Conservation (phyloP, 2,888 invertebrate genomes). For the Netelia inedita region DNA sequence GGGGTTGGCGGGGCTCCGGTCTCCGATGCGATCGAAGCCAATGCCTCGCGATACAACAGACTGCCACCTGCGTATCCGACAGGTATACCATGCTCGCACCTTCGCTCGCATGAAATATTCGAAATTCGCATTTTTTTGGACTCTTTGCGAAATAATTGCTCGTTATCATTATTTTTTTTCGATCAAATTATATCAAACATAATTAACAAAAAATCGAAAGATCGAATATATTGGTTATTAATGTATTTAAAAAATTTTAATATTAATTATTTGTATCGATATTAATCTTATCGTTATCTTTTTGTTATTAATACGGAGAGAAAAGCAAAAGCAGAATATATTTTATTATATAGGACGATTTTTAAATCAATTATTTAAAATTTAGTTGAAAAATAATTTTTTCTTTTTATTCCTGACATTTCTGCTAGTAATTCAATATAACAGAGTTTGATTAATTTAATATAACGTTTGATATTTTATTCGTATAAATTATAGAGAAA, state of each 20-base stretch:
- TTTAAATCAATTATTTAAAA: not conserved
- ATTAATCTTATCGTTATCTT: too few relatives aligned
- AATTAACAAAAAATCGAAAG: not conserved
- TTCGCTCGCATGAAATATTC: slow-evolving; percentile 11
- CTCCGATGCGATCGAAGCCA: slow-evolving; percentile 79
- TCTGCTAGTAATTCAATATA: not conserved
- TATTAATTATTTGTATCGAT: too few relatives aligned
- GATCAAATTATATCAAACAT: not conserved
- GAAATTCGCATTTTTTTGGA: not conserved
- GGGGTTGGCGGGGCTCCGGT: slow-evolving; percentile 73
- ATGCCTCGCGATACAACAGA: slow-evolving; percentile 79
- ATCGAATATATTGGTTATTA: not conserved
- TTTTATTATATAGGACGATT: not conserved
- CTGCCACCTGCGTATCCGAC: slow-evolving; percentile 82
- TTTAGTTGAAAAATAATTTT: not conserved
- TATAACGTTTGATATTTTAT: too few relatives aligned
- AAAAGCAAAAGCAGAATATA: not conserved
- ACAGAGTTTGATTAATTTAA: too few relatives aligned
- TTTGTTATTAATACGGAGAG: not conserved
- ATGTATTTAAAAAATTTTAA: too few relatives aligned
- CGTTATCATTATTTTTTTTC: not conserved
- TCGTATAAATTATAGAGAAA: too few relatives aligned
- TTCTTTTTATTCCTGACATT: not conserved
- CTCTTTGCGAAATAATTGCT: not conserved
- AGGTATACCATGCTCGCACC: slow-evolving; percentile 75